These are phyloP conservation scores for Antechinus stuartii DNA, from an alignment of 2,113 vertebrate genomes.

Conservation along the genomic window DNA sequence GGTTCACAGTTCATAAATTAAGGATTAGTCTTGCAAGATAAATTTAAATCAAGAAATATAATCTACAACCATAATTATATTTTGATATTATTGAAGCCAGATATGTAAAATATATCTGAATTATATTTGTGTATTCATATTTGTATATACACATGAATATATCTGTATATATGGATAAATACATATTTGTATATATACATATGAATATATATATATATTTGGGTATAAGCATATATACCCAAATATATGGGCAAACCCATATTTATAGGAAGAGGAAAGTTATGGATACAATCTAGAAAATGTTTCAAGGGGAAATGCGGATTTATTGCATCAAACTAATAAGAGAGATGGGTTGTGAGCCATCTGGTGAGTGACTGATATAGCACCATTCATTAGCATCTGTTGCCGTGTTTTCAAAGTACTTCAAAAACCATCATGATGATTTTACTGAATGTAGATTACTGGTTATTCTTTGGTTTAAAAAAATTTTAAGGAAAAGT, in stretches of 20 bases:
- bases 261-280: conserved; percentile 62
- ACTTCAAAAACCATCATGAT: conserved; percentile 64
- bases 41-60: conserved; percentile 21
- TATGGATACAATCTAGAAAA: conserved; percentile 49
- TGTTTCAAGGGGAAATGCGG: conserved; percentile 67
- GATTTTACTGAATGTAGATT: conserved; percentile 58
- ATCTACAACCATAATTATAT: background rate
- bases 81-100: conserved; percentile 48
- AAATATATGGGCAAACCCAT: background rate
- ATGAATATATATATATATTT: background rate
- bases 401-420: conserved; percentile 65
- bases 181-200: background rate
- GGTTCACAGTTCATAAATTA: background rate
- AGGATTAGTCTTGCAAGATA: conserved; percentile 1
- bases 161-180: background rate
- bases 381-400: conserved; percentile 66
- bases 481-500: conserved; percentile 35
- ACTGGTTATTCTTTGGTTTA: background rate
- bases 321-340: conserved; percentile 68
- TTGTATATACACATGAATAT: background rate
- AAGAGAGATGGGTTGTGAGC: conserved; percentile 58
- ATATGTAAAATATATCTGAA: conserved; percentile 21
- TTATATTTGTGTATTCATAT: background rate
- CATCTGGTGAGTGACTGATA: conserved; percentile 61
- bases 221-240: too few relatives aligned